These are phyloP conservation scores for Gila orcuttii DNA, from an alignment of 2,113 vertebrate species.

Conservation along the genomic window DNA sequence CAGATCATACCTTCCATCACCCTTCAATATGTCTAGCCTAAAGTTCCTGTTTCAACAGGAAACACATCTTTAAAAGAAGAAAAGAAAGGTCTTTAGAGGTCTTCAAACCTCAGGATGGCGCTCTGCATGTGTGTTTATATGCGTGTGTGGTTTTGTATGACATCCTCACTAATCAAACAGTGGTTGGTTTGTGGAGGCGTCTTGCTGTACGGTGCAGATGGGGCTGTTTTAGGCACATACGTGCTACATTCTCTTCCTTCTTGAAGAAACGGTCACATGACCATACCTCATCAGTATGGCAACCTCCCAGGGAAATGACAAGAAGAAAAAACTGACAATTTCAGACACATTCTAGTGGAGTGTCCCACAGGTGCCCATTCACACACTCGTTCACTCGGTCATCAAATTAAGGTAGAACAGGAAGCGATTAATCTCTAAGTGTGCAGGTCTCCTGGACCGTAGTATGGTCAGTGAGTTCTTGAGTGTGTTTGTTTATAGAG, in stretches of 20 bases:
- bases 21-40: not conserved
- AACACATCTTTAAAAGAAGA: not conserved
- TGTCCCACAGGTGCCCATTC: slow-evolving; percentile 26
- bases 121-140: slow-evolving; percentile 26
- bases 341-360: not conserved
- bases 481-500: slow-evolving; percentile 64
- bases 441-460: not conserved
- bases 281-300: slow-evolving; percentile 37
- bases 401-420: slow-evolving; percentile 21
- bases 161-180: slow-evolving; percentile 75
- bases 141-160: slow-evolving; percentile 49
- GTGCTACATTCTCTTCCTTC: slow-evolving; percentile 78
- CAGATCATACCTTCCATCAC: not conserved
- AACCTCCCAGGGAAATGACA: slow-evolving; percentile 25
- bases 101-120: slow-evolving; percentile 34
- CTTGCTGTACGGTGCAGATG: slow-evolving; percentile 66
- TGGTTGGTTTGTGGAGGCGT: slow-evolving; percentile 67
- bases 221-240: slow-evolving; percentile 70
- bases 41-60: slow-evolving; percentile 17
- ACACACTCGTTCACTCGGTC: not conserved
- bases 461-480: slow-evolving; percentile 36
- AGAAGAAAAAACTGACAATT: slow-evolving; percentile 10
- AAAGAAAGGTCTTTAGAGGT: not conserved
- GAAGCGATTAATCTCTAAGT: not conserved
- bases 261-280: slow-evolving; percentile 63